Percentiles rank a stretch among this genome's conserved stretches.
Conservation (phyloP, 2,888 invertebrate genomes). For the Deilephila elpenor region DNA sequence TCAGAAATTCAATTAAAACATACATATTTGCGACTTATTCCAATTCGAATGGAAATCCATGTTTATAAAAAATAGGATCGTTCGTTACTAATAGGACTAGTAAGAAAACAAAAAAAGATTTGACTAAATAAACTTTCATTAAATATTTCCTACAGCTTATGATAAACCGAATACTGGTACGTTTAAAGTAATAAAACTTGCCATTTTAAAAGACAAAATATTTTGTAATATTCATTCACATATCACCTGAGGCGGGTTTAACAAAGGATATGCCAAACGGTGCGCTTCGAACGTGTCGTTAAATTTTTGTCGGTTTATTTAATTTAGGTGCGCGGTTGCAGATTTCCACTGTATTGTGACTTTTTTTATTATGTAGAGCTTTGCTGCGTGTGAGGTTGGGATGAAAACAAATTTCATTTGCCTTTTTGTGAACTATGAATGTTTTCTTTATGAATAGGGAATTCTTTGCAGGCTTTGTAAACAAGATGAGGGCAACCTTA, state of each 20-base stretch:
- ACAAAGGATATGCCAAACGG: conserved; percentile 27
- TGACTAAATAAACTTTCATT: too few species aligned
- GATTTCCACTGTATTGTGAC: neutral
- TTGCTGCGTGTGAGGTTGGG: neutral
- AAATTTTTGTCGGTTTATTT: conserved; percentile 21
- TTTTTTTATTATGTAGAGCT: conserved; percentile 14
- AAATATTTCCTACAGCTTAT: too few species aligned
- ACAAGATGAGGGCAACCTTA: neutral
- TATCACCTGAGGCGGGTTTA: conserved; percentile 12
- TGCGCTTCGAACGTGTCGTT: conserved; percentile 12
- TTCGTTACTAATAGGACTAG: too few species aligned
- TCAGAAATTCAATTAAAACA: too few species aligned
- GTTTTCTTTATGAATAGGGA: conserved; percentile 9
- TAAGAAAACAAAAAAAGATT: too few species aligned
- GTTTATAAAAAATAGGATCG: too few species aligned
- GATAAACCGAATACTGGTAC: too few species aligned
- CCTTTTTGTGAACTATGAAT: conserved; percentile 6
- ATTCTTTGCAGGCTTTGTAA: neutral
- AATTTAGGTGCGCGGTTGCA: conserved; percentile 9
- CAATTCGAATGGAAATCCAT: too few species aligned
- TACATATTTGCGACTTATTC: too few species aligned
- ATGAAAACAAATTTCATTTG: conserved; percentile 17
- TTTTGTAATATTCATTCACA: conserved; percentile 3
- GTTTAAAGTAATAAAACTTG: neutral
- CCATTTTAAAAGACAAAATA: neutral